Percentiles rank a stretch among this genome's conserved stretches.
phyloP scores from a whole-genome alignment of 2,113 vertebrate genomes.

The Scophthalmus maximus region DNA sequence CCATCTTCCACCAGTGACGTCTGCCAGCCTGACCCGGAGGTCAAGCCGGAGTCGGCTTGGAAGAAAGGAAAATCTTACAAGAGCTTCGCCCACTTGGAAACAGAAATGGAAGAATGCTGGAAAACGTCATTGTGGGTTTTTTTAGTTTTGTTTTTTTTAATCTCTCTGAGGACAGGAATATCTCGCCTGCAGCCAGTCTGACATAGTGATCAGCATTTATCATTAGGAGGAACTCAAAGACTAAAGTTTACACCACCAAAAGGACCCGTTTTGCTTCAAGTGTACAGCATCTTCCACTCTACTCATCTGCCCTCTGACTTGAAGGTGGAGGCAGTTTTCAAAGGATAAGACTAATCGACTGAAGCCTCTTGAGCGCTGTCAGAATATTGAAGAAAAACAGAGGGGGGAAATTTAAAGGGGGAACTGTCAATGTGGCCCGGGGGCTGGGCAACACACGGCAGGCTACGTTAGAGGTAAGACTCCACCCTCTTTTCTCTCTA shows the following conservation, averaged over 20 bases:
- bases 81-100: conserved; percentile 48
- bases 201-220: conserved; percentile 39
- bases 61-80: conserved; percentile 48
- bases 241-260: conserved; percentile 40
- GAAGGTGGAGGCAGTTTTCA: conserved; percentile 43
- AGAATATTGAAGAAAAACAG: conserved; percentile 55
- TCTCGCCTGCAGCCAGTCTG: conserved; percentile 42
- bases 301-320: conserved; percentile 13
- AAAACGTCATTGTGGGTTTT: conserved; percentile 14
- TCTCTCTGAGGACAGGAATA: conserved; percentile 56
- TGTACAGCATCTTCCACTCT: conserved; percentile 45
- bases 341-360: conserved; percentile 52
- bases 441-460: conserved; percentile 42
- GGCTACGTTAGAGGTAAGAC: conserved; percentile 71
- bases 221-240: conserved; percentile 35
- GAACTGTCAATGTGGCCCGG: conserved; percentile 32
- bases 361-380: conserved; percentile 40
- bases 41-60: conserved; percentile 60
- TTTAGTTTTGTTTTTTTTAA: conserved; percentile 9
- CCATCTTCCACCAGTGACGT: conserved; percentile 60
- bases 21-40: conserved; percentile 53
- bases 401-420: conserved; percentile 31
- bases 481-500: conserved; percentile 54
- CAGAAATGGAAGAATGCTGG: conserved; percentile 37
- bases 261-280: conserved; percentile 50